Evolutionary conservation across 2,797 vertebrate genomes (phyloP).

Genomic region (Allobates femoralis): DNA sequence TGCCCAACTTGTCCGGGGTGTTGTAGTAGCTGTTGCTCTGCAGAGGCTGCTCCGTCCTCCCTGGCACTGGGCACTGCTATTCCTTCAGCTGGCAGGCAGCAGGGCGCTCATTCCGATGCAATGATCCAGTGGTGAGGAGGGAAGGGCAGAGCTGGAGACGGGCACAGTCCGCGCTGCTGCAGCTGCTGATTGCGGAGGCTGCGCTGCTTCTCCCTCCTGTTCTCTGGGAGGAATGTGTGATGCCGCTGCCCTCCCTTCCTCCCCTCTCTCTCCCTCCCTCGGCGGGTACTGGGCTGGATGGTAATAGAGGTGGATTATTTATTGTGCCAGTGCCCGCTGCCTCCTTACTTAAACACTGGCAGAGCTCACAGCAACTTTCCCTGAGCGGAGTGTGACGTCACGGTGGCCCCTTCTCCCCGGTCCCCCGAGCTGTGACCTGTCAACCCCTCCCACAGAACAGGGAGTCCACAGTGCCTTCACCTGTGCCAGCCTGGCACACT

Average conservation of each 20-base stretch:
- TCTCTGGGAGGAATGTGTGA: conserved; percentile 44
- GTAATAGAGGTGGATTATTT: conserved; percentile 31
- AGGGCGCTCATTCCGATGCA: conserved; percentile 49
- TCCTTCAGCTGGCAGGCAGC: neutral
- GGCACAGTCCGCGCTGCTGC: conserved; percentile 18
- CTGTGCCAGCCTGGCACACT: conserved; percentile 5
- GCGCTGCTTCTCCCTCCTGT: conserved; percentile 44
- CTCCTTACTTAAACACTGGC: conserved; percentile 63
- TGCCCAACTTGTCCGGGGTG: conserved; percentile 65
- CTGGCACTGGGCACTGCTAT: neutral
- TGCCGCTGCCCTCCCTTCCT: conserved; percentile 19
- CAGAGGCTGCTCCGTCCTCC: neutral
- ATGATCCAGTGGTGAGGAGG: conserved; percentile 31
- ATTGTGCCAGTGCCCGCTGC: conserved; percentile 36
- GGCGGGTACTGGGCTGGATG: conserved; percentile 26
- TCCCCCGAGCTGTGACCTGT: conserved; percentile 9
- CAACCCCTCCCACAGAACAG: conserved; percentile 7
- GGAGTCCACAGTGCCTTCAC: neutral
- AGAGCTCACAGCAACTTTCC: conserved; percentile 66
- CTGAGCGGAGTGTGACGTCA: conserved; percentile 72
- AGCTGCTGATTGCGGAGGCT: conserved; percentile 56
- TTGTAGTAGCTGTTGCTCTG: conserved; percentile 54
- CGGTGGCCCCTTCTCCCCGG: conserved; percentile 38
- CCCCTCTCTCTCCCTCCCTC: conserved; percentile 25
- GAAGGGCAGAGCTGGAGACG: conserved; percentile 27